These are phyloP conservation scores for Syngnathoides biaculeatus DNA, from an alignment of 2,113 vertebrate genomes.

Conservation along the genomic window DNA sequence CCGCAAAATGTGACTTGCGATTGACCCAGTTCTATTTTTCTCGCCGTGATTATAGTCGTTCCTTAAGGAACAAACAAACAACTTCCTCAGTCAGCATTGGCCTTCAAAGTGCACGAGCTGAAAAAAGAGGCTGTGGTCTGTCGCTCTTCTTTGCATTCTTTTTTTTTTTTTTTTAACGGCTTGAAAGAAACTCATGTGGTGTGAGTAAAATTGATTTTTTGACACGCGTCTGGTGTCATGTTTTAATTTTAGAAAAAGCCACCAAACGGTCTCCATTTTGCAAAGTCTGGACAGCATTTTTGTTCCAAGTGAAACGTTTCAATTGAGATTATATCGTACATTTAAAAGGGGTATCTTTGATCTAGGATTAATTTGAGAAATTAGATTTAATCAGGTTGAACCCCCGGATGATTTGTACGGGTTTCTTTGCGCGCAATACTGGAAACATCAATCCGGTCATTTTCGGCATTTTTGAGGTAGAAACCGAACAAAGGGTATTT, in stretches of 20 bases:
- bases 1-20: background rate
- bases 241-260: background rate
- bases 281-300: too few species aligned
- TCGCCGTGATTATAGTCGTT: constrained; percentile 38
- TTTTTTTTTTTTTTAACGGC: constrained; percentile 20
- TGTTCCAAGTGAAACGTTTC: too few species aligned
- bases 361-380: too few species aligned
- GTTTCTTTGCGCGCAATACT: background rate
- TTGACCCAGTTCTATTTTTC: constrained; percentile 18
- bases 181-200: constrained; percentile 26
- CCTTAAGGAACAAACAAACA: constrained; percentile 66
- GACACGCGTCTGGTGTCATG: background rate
- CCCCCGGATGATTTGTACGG: too few species aligned
- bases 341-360: too few species aligned
- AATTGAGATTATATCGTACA: too few species aligned
- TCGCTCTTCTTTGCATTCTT: background rate
- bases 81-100: constrained; percentile 48
- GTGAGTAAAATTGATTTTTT: background rate
- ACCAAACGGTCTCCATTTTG: background rate
- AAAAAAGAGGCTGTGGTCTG: constrained; percentile 15
- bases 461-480: too few species aligned
- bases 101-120: constrained; percentile 45
- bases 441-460: too few species aligned
- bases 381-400: too few species aligned
- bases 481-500: too few species aligned